Percentiles rank a stretch among this genome's conserved stretches.
Conservation (phyloP, 2,113 vertebrate species). For the Entelurus aequoreus region DNA sequence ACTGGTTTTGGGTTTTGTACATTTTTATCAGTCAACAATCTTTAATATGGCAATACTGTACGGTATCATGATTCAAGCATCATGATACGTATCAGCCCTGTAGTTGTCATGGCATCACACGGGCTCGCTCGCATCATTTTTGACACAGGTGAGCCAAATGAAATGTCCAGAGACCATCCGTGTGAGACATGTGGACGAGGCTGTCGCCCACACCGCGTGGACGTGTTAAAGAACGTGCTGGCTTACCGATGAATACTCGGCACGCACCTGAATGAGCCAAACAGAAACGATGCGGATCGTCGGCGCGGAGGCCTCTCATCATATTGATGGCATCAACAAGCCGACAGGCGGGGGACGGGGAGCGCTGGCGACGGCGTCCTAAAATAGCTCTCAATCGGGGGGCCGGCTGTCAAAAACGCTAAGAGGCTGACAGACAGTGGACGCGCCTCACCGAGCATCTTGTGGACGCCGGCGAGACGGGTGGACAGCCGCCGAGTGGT, state of each 20-base stretch:
- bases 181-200: too few relatives aligned
- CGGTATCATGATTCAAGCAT: too few relatives aligned
- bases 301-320: neutral
- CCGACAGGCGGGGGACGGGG: conserved; percentile 20
- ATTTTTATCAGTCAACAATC: too few relatives aligned
- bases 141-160: too few relatives aligned
- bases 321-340: neutral
- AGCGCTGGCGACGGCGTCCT: conserved; percentile 34
- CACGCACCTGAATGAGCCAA: neutral
- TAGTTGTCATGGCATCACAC: too few relatives aligned
- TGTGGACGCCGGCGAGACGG: conserved; percentile 2
- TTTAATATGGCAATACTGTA: too few relatives aligned
- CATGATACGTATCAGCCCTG: too few relatives aligned
- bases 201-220: neutral
- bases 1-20: too few relatives aligned
- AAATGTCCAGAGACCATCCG: too few relatives aligned
- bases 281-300: conserved; percentile 28
- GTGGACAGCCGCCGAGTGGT: neutral
- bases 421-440: conserved; percentile 37
- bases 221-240: too few relatives aligned
- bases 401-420: conserved; percentile 60
- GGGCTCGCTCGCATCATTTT: too few relatives aligned
- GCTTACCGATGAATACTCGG: too few relatives aligned
- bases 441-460: conserved; percentile 22
- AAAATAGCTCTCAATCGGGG: conserved; percentile 57